Evolutionary conservation across 2,888 invertebrate genomes (phyloP).

Genomic region (Zaprionus bogoriensis): DNA sequence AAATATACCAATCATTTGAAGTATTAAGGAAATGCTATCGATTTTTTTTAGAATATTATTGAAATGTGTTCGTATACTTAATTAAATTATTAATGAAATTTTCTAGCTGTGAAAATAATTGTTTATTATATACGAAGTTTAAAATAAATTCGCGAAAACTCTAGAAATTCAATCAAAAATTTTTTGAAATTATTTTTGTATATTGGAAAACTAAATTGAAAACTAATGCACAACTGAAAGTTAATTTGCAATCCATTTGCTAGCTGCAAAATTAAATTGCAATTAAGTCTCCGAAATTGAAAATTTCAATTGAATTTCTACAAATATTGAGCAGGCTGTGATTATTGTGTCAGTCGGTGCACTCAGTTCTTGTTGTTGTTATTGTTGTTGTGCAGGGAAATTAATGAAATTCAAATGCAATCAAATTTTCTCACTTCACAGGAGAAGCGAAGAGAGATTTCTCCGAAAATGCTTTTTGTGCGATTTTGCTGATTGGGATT

Average conservation of each 20-base stretch:
- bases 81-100: no score
- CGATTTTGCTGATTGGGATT: slow-evolving; percentile 15
- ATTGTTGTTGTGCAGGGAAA: background rate
- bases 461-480: background rate
- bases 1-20: no score
- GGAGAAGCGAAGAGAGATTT: background rate
- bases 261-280: background rate
- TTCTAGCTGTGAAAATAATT: no score
- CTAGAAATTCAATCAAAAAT: no score
- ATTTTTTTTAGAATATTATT: no score
- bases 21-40: no score
- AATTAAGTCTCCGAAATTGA: background rate
- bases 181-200: no score
- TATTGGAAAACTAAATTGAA: background rate
- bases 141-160: no score
- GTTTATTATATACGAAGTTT: no score
- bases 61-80: no score
- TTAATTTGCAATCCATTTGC: background rate
- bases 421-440: slow-evolving; percentile 19
- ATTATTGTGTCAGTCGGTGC: background rate
- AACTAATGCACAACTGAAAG: background rate
- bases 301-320: no score
- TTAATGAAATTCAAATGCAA: no score
- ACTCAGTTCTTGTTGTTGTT: background rate
- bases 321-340: background rate